Base-by-base conservation (phyloP, 2,888 invertebrate genomes). In the Vanessa cardui region DNA sequence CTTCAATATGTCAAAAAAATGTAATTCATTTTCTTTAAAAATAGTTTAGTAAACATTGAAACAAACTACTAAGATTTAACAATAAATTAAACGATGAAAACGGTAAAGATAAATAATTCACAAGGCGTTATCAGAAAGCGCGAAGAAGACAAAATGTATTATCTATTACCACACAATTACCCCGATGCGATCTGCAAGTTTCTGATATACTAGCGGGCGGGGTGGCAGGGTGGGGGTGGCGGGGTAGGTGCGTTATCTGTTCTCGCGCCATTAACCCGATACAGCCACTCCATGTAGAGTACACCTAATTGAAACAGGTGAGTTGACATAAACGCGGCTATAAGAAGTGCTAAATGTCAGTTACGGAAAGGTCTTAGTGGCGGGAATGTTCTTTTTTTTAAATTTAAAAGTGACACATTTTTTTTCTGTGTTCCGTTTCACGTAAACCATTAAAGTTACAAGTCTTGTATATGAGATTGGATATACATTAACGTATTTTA, bases 261-360 rank as follows among this genome's bases (percentile, higher is more conserved):
- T 86, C 83, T 84, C 88, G 79, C 81, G 74, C 91, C 90, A 90
- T 91, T 90, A 90, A 86, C 88, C 88, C 90, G 91, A 91, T 91
- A 90, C 90, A 90, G 88, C 86, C 87, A 88, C 89, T 89, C 79
- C 84, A 87, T 84, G 84, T 84, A 80, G 84, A 87, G 88, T 83
- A 83, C 84, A 84, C 82, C 86, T 83, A 78, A 81, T 80, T 72
- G 73, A 72, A 72, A 73, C 76, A 78, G 73, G 74, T 74, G 73
- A 69, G 60, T 66, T 69, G 66, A 64, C 71, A 66, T 58, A 62
- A 66, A 62, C 58, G 62, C 61, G 56, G 58, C 62, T 62, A 58
- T 58, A 50, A 50, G 62, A 56, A 56, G 56, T 56, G 56, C 56
- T 56, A 56, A 56, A 56, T 56, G 56, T 54, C 52, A 54, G 26